Conservation (phyloP, 2,888 invertebrate genomes). For the Conomelus anceps region DNA sequence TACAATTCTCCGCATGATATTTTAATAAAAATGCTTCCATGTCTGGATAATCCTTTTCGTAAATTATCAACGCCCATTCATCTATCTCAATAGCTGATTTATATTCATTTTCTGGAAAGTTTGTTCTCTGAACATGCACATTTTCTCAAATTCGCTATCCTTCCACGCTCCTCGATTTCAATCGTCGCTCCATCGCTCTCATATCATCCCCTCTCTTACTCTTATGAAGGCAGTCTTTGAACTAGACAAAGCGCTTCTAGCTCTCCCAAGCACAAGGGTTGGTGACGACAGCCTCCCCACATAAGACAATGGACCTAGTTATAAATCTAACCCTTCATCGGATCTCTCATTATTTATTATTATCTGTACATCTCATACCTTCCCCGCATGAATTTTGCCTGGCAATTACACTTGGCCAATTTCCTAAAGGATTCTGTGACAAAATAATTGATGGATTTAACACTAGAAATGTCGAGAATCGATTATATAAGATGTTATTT, state of each 20-base stretch:
- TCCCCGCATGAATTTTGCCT: background rate
- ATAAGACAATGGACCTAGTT: slow-evolving; percentile 10
- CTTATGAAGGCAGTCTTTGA: background rate
- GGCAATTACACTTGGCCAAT: background rate
- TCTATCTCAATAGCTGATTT: background rate
- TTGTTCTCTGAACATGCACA: background rate
- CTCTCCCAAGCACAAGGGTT: background rate
- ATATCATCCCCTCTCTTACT: background rate
- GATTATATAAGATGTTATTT: too few species aligned
- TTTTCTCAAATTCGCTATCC: background rate
- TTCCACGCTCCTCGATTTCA: background rate
- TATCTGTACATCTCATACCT: slow-evolving; percentile 3
- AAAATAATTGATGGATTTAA: background rate
- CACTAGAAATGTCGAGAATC: background rate
- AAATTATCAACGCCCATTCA: background rate
- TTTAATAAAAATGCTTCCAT: background rate
- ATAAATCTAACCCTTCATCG: slow-evolving; percentile 6
- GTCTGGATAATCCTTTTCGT: background rate
- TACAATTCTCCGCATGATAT: background rate
- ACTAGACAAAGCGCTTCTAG: background rate
- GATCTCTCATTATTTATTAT: background rate
- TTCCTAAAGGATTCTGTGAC: background rate
- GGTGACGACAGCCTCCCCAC: slow-evolving; percentile 1
- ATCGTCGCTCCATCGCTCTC: background rate
- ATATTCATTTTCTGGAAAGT: background rate